phyloP scores from a whole-genome alignment of 1,140 invertebrate species.

The Pemphigus obesinymphae region DNA sequence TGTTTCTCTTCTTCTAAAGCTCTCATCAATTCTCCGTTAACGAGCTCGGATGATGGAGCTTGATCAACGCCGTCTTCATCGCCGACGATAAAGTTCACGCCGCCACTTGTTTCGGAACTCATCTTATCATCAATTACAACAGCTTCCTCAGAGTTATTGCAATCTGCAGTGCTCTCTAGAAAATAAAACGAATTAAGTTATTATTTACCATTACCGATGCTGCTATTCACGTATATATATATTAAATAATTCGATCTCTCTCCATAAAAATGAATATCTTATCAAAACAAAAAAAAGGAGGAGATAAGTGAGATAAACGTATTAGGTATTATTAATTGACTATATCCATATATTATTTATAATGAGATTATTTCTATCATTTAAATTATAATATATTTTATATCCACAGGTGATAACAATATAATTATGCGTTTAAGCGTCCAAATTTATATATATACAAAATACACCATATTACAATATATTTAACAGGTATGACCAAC shows the following conservation, averaged over 20 bases:
- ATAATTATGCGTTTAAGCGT: no score
- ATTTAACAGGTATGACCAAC: no score
- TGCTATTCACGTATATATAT: not conserved
- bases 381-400: no score
- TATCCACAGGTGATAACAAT: no score
- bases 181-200: not conserved
- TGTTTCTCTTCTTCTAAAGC: conserved; percentile 47
- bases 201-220: not conserved
- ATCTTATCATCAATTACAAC: conserved; percentile 25
- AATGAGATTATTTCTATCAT: no score
- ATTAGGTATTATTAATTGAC: no score
- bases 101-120: conserved; percentile 23
- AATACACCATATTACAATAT: no score
- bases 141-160: conserved; percentile 19
- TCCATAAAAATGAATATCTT: not conserved
- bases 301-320: no score
- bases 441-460: no score
- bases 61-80: conserved; percentile 39
- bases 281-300: not conserved
- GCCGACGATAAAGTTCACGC: conserved; percentile 43
- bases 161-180: conserved; percentile 31
- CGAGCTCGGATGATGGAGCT: not conserved
- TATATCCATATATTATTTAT: no score
- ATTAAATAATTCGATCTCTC: not conserved
- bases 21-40: conserved; percentile 35